These are phyloP conservation scores for Australoheros facetus DNA, from an alignment of 2,797 vertebrate genomes.

Conservation along the genomic window DNA sequence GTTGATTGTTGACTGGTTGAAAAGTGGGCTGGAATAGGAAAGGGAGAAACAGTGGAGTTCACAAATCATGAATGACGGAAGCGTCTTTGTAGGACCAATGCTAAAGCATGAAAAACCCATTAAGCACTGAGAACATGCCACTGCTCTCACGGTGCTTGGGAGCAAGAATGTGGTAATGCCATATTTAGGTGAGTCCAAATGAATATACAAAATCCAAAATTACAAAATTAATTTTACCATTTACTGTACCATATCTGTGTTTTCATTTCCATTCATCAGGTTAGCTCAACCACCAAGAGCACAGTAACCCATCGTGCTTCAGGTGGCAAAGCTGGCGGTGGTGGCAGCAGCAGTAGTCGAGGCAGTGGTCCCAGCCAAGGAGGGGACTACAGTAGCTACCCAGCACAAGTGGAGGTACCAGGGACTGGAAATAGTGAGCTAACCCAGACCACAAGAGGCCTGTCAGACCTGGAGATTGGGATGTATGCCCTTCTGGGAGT, in stretches of 20 bases:
- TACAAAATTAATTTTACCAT: not conserved
- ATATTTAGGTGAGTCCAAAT: not conserved
- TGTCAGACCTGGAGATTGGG: conserved; percentile 95
- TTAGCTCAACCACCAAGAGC: conserved; percentile 84
- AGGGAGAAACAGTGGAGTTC: not conserved
- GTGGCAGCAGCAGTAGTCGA: conserved; percentile 72
- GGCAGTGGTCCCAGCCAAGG: conserved; percentile 77
- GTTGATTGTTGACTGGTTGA: not conserved
- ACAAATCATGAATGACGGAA: not conserved
- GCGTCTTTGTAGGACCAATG: not conserved
- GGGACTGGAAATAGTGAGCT: conserved; percentile 84
- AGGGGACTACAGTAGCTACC: conserved; percentile 84
- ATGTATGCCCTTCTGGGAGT: conserved; percentile 97
- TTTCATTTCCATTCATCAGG: conserved; percentile 36
- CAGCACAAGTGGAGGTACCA: conserved; percentile 85
- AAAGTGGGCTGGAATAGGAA: not conserved
- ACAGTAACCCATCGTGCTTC: conserved; percentile 75
- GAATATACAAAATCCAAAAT: not conserved
- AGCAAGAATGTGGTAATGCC: not conserved
- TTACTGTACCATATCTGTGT: not conserved
- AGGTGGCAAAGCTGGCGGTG: conserved; percentile 72
- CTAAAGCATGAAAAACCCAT: not conserved
- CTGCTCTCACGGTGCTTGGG: too few relatives aligned
- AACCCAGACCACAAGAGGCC: conserved; percentile 85
- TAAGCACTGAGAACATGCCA: not conserved